These are phyloP conservation scores for Nasua narica DNA, from an alignment of 2,797 vertebrate species.

Conservation along the genomic window DNA sequence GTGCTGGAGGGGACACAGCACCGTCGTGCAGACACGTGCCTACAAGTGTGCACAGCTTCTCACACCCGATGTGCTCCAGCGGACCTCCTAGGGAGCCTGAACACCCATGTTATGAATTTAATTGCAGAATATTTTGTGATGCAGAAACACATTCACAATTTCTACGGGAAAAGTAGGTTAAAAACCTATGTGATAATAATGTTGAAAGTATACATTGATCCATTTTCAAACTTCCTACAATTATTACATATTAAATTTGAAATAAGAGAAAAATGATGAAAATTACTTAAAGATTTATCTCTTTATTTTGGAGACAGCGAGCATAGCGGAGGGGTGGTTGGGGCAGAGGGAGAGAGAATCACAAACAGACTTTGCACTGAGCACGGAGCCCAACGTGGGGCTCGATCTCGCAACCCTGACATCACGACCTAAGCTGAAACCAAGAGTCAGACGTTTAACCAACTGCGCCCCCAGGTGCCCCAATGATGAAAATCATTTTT, in stretches of 20 bases:
- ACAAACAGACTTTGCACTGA: background rate
- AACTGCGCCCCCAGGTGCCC: background rate
- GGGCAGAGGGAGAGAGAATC: background rate
- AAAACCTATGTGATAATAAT: background rate
- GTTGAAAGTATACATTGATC: background rate
- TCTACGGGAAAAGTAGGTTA: background rate
- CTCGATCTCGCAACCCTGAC: background rate
- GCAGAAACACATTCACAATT: background rate
- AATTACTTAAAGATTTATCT: background rate
- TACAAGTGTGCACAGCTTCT: background rate
- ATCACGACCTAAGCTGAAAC: background rate
- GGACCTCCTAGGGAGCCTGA: background rate
- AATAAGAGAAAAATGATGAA: background rate
- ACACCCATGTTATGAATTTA: too few species aligned
- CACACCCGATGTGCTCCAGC: background rate
- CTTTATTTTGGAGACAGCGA: background rate
- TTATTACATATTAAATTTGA: too few species aligned
- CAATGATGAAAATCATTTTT: background rate
- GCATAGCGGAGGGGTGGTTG: background rate
- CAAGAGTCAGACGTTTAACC: background rate
- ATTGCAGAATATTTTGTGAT: background rate
- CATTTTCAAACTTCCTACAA: background rate
- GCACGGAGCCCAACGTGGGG: background rate
- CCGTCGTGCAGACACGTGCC: too few species aligned
- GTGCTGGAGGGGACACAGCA: background rate